Percentiles rank a stretch among this genome's conserved stretches.
Conservation (phyloP, 2,113 vertebrate genomes). For the Jacana jacana region DNA sequence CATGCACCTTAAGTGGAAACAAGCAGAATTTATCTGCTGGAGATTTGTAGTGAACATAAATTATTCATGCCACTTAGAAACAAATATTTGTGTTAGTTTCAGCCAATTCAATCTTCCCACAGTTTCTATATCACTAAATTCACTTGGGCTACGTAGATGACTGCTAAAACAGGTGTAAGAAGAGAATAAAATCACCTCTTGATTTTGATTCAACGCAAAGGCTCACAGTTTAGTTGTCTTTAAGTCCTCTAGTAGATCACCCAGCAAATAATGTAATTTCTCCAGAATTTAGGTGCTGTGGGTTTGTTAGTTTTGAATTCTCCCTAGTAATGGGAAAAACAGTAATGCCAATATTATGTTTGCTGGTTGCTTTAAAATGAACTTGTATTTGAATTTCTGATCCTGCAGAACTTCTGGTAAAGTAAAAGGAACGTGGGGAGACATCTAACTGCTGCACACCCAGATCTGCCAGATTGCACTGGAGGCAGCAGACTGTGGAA, state of each 20-base stretch:
- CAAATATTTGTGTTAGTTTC: neutral
- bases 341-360: neutral
- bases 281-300: neutral
- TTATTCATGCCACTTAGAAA: neutral
- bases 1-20: neutral
- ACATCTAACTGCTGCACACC: neutral
- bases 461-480: neutral
- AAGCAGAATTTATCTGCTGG: neutral
- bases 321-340: neutral
- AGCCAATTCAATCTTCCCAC: neutral
- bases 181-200: neutral
- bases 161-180: neutral
- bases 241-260: neutral
- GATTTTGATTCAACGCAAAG: neutral
- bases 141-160: neutral
- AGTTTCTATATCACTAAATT: neutral
- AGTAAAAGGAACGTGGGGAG: neutral
- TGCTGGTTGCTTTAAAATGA: neutral
- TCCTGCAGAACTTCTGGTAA: neutral
- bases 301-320: neutral
- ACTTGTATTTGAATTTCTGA: neutral
- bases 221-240: neutral
- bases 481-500: neutral
- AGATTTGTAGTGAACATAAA: neutral
- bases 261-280: neutral